A percentile compares a stretch with the other conserved stretches of the same genome.
These are phyloP conservation scores for Orthonychiurus folsomi DNA, from an alignment of 2,888 invertebrate species.

Conservation along the genomic window DNA sequence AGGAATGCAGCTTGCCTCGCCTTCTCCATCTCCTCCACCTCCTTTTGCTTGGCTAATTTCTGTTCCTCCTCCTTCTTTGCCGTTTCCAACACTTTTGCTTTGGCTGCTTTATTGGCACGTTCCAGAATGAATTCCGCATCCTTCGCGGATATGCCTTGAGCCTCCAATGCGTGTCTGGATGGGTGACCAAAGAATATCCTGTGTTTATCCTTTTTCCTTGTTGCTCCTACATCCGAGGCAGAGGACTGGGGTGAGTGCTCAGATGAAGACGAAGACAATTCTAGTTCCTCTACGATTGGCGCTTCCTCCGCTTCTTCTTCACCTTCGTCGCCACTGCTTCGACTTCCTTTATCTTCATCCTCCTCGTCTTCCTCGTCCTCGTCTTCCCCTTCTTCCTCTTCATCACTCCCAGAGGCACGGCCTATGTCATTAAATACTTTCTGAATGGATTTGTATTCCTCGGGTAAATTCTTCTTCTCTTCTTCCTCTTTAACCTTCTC, in stretches of 20 bases:
- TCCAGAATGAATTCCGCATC: not conserved
- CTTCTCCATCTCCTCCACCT: conserved; percentile 11
- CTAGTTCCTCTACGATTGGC: not conserved
- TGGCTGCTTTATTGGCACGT: conserved; percentile 4
- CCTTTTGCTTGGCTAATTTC: conserved; percentile 10
- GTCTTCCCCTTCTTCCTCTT: not conserved
- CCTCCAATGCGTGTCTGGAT: not conserved
- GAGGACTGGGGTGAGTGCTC: not conserved
- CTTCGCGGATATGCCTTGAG: not conserved
- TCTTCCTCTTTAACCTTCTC: not conserved
- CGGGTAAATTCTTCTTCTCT: conserved; percentile 2
- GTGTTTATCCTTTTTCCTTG: not conserved
- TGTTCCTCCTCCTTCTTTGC: conserved; percentile 13
- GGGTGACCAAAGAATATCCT: not conserved
- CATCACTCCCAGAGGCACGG: not conserved
- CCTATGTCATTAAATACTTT: too few relatives aligned
- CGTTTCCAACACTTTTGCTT: conserved; percentile 14
- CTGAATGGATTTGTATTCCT: not conserved
- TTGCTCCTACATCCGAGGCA: not conserved
- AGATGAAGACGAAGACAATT: not conserved
- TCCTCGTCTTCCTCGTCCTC: not conserved
- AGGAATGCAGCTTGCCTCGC: not conserved
- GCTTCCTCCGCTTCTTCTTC: conserved; percentile 12
- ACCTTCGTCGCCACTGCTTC: conserved; percentile 4
- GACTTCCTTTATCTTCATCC: not conserved